Conservation (phyloP, 1,140 invertebrate species). For the Cydia fagiglandana region DNA sequence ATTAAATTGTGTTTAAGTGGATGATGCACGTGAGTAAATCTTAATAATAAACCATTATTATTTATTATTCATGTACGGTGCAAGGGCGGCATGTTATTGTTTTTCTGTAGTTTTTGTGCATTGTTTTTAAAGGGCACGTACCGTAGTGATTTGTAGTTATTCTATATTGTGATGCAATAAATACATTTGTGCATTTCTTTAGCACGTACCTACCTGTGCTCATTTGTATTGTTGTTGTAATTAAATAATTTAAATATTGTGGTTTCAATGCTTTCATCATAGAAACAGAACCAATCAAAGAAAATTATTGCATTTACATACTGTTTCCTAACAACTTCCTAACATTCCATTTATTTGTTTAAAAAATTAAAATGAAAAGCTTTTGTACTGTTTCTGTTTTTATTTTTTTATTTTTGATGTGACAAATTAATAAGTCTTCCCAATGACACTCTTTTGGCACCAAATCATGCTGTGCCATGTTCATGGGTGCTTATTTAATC, state of each 20-base stretch:
- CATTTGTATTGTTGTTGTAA: background rate
- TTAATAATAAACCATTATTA: conserved; percentile 31
- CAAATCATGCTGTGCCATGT: background rate
- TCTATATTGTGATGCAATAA: background rate
- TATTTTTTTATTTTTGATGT: background rate
- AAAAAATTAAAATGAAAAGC: background rate
- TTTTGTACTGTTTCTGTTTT: background rate
- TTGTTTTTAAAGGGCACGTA: conserved; percentile 3
- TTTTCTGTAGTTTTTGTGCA: conserved; percentile 36
- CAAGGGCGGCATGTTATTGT: conserved; percentile 42
- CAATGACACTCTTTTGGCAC: background rate
- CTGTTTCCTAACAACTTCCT: background rate
- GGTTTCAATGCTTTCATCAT: background rate
- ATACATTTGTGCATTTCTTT: background rate
- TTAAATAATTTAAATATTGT: background rate
- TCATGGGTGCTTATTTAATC: conserved; percentile 3
- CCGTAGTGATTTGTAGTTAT: background rate
- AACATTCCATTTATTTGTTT: background rate
- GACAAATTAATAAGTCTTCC: background rate
- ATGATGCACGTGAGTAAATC: conserved; percentile 54
- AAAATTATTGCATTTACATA: background rate
- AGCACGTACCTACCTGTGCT: background rate
- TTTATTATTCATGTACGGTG: background rate
- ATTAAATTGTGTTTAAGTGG: conserved; percentile 29
- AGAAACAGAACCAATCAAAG: background rate